phyloP scores from a whole-genome alignment of 2,888 invertebrate genomes.

The Apodemia hepburni region DNA sequence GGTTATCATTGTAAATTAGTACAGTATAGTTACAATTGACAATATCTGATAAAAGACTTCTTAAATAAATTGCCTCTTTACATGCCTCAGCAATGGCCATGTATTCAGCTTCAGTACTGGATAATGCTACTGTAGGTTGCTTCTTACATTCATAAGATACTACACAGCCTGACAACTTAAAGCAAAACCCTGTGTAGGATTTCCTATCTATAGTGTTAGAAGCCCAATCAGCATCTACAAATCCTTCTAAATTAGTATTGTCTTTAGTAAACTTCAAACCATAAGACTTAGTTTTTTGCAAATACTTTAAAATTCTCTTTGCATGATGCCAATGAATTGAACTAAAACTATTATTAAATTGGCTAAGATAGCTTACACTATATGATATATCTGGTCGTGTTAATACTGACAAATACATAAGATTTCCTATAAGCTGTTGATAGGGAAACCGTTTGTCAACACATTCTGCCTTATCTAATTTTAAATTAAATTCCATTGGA shows the following conservation, averaged over 20 bases:
- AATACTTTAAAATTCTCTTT: conserved; percentile 26
- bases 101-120: background rate
- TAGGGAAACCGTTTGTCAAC: too few species aligned
- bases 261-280: conserved; percentile 30
- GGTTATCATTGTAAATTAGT: conserved; percentile 2
- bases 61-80: conserved; percentile 11
- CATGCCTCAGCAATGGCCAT: background rate
- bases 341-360: conserved; percentile 29
- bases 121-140: background rate
- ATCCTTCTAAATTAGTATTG: conserved; percentile 26
- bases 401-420: conserved; percentile 17
- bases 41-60: background rate
- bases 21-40: background rate
- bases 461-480: too few species aligned
- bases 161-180: conserved; percentile 27
- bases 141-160: conserved; percentile 28
- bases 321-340: too few species aligned
- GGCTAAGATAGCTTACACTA: conserved; percentile 29
- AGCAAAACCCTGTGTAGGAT: conserved; percentile 31
- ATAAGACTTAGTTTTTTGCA: conserved; percentile 26
- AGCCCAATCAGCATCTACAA: conserved; percentile 33
- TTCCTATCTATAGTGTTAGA: conserved; percentile 22
- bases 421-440: too few species aligned
- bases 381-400: conserved; percentile 33
- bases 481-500: too few species aligned